phyloP scores from a whole-genome alignment of 2,113 vertebrate species.

The Uropsilus gracilis region DNA sequence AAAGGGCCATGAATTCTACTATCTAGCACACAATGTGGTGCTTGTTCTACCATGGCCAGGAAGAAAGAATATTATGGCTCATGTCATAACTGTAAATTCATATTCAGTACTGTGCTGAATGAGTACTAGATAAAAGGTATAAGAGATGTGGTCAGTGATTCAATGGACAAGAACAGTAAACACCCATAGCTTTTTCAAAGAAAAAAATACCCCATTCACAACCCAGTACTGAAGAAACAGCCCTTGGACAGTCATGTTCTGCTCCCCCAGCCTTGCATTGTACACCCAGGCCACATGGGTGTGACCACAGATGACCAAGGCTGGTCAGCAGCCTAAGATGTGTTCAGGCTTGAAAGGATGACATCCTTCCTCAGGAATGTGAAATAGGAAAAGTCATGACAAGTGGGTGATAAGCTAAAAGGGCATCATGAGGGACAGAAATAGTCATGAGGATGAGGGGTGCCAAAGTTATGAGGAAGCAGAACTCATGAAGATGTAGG shows the following conservation, averaged over 20 bases:
- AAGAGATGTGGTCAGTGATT: not conserved
- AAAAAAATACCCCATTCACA: not conserved
- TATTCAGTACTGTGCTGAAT: not conserved
- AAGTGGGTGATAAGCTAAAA: not conserved
- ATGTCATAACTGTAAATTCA: not conserved
- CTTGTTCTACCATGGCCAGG: not conserved
- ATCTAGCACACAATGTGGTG: fast-evolving
- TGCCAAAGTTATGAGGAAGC: not conserved
- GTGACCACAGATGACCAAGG: not conserved
- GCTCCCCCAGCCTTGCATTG: not conserved
- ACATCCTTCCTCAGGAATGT: not conserved
- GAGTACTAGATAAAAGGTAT: not conserved
- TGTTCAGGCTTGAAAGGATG: not conserved
- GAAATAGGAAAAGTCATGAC: not conserved
- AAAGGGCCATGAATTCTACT: not conserved
- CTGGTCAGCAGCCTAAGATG: not conserved
- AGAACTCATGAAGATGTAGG: fast-evolving
- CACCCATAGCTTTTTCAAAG: not conserved
- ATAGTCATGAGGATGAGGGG: not conserved
- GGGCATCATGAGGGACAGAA: not conserved
- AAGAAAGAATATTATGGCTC: not conserved
- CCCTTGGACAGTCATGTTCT: not conserved
- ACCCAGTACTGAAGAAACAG: not conserved
- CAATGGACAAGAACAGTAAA: not conserved
- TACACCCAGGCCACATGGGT: not conserved